phyloP scores from a whole-genome alignment of 1,140 invertebrate species.

The Akabosia matsudoensis region DNA sequence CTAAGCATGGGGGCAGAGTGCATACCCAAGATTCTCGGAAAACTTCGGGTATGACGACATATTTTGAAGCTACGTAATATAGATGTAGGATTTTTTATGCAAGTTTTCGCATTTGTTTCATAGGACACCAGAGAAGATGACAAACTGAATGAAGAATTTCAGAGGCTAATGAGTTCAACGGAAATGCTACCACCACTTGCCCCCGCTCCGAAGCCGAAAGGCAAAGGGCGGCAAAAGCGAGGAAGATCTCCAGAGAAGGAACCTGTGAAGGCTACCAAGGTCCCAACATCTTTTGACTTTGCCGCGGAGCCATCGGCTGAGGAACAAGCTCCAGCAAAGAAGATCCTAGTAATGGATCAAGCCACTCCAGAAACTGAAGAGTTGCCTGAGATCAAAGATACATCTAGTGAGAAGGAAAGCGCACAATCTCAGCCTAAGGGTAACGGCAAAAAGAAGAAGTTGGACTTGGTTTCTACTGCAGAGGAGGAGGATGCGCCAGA shows the following conservation, averaged over 20 bases:
- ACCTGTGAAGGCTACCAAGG: neutral
- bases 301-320: neutral
- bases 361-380: neutral
- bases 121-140: neutral
- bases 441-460: too few relatives aligned
- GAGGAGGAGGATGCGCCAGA: too few relatives aligned
- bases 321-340: neutral
- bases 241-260: neutral
- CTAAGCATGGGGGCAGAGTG: neutral
- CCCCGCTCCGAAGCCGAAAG: neutral
- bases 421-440: too few relatives aligned
- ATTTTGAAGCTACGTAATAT: neutral
- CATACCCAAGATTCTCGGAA: neutral
- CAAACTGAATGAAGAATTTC: neutral
- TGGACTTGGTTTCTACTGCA: too few relatives aligned
- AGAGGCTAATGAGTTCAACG: neutral
- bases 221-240: neutral
- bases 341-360: neutral
- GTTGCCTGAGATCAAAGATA: neutral
- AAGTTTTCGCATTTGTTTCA: neutral
- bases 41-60: too few relatives aligned
- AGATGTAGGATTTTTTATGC: neutral
- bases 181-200: neutral
- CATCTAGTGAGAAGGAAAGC: neutral
- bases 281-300: neutral